Evolutionary conservation across 1,140 invertebrate species (phyloP).

Genomic region (Drosophila novamexicana): DNA sequence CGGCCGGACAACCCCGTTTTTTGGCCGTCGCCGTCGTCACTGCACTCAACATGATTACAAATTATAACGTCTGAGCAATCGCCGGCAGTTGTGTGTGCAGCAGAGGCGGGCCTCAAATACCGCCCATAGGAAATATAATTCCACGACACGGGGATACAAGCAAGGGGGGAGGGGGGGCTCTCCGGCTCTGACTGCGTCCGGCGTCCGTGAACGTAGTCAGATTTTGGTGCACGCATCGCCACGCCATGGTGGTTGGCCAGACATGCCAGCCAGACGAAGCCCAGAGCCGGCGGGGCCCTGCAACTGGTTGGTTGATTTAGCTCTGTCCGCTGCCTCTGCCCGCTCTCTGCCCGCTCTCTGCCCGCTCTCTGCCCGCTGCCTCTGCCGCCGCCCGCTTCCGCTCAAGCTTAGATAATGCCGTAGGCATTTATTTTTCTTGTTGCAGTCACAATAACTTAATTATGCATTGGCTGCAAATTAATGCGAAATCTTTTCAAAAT

Average conservation of each 20-base stretch:
- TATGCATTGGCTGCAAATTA: conserved; percentile 72
- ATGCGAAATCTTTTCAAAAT: conserved; percentile 66
- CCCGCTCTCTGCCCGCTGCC: not conserved
- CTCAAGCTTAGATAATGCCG: conserved; percentile 69
- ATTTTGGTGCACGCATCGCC: conserved; percentile 58
- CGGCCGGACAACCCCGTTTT: conserved; percentile 45
- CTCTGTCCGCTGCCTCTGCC: not conserved
- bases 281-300: conserved; percentile 15
- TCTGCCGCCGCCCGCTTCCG: conserved; percentile 31
- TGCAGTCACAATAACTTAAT: conserved; percentile 73
- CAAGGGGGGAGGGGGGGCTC: not conserved
- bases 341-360: conserved; percentile 1
- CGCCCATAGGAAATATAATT: conserved; percentile 83
- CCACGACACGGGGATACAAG: conserved; percentile 40
- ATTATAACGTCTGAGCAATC: conserved; percentile 81
- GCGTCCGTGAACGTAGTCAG: conserved; percentile 24
- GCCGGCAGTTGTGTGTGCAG: conserved; percentile 55
- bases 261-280: conserved; percentile 64
- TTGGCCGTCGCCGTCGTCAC: conserved; percentile 39
- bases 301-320: conserved; percentile 51
- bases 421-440: conserved; percentile 60
- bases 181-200: not conserved
- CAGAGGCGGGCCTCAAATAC: conserved; percentile 66
- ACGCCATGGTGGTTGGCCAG: conserved; percentile 72
- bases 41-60: conserved; percentile 82